Conservation (phyloP, 2,888 invertebrate genomes). For the Abrostola tripartita region DNA sequence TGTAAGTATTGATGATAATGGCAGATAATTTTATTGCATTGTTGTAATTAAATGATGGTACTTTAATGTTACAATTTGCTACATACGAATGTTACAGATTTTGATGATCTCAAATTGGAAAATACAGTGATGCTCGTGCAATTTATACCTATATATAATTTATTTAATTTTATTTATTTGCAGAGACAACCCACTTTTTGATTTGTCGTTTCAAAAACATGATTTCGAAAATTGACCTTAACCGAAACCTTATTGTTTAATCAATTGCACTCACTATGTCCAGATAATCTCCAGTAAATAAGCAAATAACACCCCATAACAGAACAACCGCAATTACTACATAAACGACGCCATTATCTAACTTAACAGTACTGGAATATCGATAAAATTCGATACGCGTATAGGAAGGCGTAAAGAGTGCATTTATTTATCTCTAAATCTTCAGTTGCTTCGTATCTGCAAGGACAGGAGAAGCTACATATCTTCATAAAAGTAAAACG, state of each 20-base stretch:
- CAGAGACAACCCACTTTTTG: no score
- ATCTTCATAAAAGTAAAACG: constrained; percentile 84
- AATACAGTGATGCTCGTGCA: no score
- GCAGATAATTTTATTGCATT: constrained; percentile 34
- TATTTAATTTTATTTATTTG: background rate
- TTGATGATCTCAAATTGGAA: no score
- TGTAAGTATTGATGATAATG: constrained; percentile 36
- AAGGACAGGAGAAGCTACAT: constrained; percentile 67
- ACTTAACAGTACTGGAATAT: constrained; percentile 21
- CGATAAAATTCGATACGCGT: constrained; percentile 30
- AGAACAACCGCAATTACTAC: background rate
- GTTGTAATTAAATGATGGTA: constrained; percentile 20
- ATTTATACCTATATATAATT: no score
- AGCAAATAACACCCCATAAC: background rate
- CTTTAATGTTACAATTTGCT: no score
- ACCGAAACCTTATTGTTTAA: no score
- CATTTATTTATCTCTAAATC: constrained; percentile 69
- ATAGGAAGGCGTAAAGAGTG: constrained; percentile 52
- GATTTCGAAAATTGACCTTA: no score
- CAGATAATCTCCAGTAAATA: background rate
- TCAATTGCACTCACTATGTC: background rate
- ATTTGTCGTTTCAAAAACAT: no score
- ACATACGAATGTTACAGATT: no score
- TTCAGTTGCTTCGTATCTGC: constrained; percentile 62
- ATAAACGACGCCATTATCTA: constrained; percentile 3